Percentiles rank a stretch among this genome's conserved stretches.
These are phyloP conservation scores for Sorex fumeus DNA, from an alignment of 2,113 vertebrate genomes.

Conservation along the genomic window DNA sequence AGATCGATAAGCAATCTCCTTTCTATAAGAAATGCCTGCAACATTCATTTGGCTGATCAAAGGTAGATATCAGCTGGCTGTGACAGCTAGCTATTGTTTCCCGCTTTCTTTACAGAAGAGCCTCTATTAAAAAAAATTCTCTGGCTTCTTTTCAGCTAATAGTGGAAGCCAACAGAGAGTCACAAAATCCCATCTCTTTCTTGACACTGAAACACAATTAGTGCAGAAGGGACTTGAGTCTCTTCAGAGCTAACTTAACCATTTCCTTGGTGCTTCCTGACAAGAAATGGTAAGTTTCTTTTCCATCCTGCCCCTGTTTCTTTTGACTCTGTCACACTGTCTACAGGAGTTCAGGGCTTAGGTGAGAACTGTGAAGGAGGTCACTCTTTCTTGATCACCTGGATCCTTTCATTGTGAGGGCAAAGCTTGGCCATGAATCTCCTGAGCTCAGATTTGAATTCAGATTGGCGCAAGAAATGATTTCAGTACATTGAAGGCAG, in stretches of 20 bases:
- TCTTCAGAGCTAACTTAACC: slow-evolving; percentile 89
- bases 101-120: slow-evolving; percentile 92
- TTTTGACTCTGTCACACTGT: not conserved
- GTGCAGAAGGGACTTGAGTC: slow-evolving; percentile 87
- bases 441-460: not conserved
- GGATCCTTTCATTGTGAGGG: not conserved
- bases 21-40: slow-evolving; percentile 99
- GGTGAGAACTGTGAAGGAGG: not conserved
- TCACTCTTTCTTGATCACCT: not conserved
- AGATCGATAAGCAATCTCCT: slow-evolving; percentile 99
- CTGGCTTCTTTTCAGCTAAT: slow-evolving; percentile 92
- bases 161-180: slow-evolving; percentile 95
- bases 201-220: slow-evolving; percentile 92
- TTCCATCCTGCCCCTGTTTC: not conserved
- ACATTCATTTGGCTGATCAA: slow-evolving; percentile 99
- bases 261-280: slow-evolving; percentile 81
- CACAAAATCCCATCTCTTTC: slow-evolving; percentile 95
- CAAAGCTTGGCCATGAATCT: not conserved
- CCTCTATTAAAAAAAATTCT: slow-evolving; percentile 91
- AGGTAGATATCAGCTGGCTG: slow-evolving; percentile 94
- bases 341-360: not conserved
- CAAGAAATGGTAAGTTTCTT: slow-evolving; percentile 58
- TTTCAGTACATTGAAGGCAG: not conserved
- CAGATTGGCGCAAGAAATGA: not conserved
- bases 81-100: slow-evolving; percentile 99